phyloP scores from a whole-genome alignment of 2,888 invertebrate species.

The Cheilosia grossa region DNA sequence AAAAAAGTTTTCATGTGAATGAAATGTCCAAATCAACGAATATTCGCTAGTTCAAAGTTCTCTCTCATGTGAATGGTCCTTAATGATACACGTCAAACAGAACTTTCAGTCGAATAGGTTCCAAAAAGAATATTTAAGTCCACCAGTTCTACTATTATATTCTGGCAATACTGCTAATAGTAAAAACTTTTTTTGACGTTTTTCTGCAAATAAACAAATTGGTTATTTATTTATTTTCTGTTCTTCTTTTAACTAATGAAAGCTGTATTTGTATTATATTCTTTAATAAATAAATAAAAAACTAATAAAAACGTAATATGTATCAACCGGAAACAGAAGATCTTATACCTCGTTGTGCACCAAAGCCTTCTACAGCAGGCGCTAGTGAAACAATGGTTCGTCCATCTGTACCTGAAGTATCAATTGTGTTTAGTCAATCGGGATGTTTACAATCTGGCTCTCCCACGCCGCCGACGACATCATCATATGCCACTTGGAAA shows the following conservation, averaged over 20 bases:
- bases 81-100: no score
- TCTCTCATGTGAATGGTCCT: no score
- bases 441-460: constrained; percentile 24
- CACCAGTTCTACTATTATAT: no score
- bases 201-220: no score
- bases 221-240: neutral
- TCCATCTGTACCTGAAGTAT: constrained; percentile 79
- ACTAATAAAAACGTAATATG: constrained; percentile 75
- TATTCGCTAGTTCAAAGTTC: no score
- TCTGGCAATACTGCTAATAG: no score
- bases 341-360: constrained; percentile 80
- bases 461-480: constrained; percentile 54
- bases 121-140: no score
- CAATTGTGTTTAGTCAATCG: constrained; percentile 78
- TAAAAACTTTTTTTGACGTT: no score
- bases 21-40: no score
- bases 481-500: constrained; percentile 79
- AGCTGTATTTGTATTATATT: neutral
- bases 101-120: no score
- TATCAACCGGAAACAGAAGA: constrained; percentile 81
- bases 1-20: no score
- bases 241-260: constrained; percentile 18
- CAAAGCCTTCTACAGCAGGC: constrained; percentile 77
- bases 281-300: neutral
- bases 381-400: constrained; percentile 73